phyloP scores from a whole-genome alignment of 1,140 invertebrate genomes.

The Zaprionus kolodkinae region DNA sequence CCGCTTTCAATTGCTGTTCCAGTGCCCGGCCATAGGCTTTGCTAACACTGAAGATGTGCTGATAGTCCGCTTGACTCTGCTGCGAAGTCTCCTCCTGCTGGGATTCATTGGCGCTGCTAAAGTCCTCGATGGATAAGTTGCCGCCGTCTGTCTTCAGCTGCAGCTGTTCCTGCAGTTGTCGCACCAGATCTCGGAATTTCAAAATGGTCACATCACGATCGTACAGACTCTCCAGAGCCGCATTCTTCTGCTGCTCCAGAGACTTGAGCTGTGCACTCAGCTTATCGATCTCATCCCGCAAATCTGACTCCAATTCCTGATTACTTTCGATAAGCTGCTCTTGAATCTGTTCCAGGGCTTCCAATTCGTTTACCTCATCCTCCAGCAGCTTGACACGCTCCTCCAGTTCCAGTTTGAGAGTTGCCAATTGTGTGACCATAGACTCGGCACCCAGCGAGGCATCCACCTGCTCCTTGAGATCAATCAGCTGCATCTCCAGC shows the following conservation, averaged over 20 bases:
- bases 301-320: conserved; percentile 94
- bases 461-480: conserved; percentile 90
- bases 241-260: conserved; percentile 91
- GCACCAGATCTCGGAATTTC: conserved; percentile 97
- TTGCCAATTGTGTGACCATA: conserved; percentile 97
- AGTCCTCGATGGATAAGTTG: conserved; percentile 72
- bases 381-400: conserved; percentile 94
- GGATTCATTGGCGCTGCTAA: conserved; percentile 82
- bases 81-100: conserved; percentile 79
- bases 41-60: conserved; percentile 94
- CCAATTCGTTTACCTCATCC: conserved; percentile 94
- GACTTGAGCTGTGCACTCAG: conserved; percentile 91
- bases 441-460: conserved; percentile 98
- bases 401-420: conserved; percentile 96
- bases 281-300: conserved; percentile 96
- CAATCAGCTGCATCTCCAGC: conserved; percentile 94
- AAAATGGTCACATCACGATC: conserved; percentile 96
- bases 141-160: conserved; percentile 61
- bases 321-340: conserved; percentile 91
- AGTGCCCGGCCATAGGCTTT: conserved; percentile 95
- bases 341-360: conserved; percentile 91
- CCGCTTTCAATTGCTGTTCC: conserved; percentile 94
- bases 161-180: conserved; percentile 91
- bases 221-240: conserved; percentile 94
- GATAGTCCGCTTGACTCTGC: conserved; percentile 91